Evolutionary conservation across 2,797 vertebrate species (phyloP).

Genomic region (Fistularia commersonii): DNA sequence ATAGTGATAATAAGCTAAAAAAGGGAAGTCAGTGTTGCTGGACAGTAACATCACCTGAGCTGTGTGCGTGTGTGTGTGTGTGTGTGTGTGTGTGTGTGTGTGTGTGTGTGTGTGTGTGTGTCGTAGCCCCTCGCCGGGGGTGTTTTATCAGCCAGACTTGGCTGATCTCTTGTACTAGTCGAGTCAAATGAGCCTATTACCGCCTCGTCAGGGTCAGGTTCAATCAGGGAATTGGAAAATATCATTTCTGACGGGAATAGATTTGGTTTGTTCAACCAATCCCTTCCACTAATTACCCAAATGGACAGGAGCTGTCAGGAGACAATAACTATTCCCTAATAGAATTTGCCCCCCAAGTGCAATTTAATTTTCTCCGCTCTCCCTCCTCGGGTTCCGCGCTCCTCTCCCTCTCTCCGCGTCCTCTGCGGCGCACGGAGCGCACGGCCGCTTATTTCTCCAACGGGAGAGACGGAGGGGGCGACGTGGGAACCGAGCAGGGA

Average conservation of each 20-base stretch:
- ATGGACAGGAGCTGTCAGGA: conserved; percentile 87
- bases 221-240: conserved; percentile 69
- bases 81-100: background rate
- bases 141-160: background rate
- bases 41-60: no score
- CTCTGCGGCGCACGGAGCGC: no score
- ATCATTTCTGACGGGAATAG: conserved; percentile 66
- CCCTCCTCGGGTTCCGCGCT: conserved; percentile 66
- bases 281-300: conserved; percentile 88
- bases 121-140: background rate
- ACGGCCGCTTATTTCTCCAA: no score
- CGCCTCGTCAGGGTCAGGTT: conserved; percentile 56
- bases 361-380: conserved; percentile 93
- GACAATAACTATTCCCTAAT: conserved; percentile 92
- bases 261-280: conserved; percentile 73
- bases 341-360: conserved; percentile 96
- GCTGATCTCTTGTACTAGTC: conserved; percentile 9
- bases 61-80: background rate
- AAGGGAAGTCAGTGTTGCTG: no score
- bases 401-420: conserved; percentile 53
- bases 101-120: background rate
- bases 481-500: background rate
- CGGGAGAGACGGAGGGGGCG: no score
- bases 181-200: conserved; percentile 52
- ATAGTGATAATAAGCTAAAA: background rate